phyloP scores from a whole-genome alignment of 2,113 vertebrate genomes.

The Actenoides lindsayi region DNA sequence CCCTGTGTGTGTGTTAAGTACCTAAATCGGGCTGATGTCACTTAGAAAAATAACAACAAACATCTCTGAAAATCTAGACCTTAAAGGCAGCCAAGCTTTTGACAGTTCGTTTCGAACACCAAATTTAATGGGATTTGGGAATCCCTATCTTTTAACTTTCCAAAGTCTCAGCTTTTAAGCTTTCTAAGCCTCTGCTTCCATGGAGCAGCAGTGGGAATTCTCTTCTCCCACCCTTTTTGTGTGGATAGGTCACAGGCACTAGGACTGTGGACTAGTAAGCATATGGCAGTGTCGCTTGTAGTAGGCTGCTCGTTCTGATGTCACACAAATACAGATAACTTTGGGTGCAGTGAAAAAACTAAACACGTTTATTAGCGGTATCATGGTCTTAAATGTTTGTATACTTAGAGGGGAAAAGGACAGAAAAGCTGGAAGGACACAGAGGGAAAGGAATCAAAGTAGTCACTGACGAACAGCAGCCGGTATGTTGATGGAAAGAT shows the following conservation, averaged over 20 bases:
- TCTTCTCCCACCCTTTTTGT: background rate
- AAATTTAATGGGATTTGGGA: background rate
- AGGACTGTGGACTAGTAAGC: background rate
- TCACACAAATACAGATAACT: background rate
- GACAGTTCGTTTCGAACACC: background rate
- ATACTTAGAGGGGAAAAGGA: background rate
- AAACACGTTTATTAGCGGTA: background rate
- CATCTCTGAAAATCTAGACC: background rate
- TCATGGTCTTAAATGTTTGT: background rate
- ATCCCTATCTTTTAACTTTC: background rate
- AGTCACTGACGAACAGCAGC: background rate
- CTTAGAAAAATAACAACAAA: background rate
- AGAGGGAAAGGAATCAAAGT: background rate
- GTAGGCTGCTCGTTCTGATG: background rate
- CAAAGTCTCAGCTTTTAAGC: background rate
- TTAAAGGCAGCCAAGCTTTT: background rate
- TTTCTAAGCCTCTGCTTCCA: background rate
- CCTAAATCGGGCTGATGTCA: background rate
- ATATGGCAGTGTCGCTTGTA: background rate
- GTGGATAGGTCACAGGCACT: background rate
- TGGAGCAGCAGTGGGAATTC: background rate
- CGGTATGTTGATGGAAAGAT: background rate
- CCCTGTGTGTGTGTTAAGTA: background rate
- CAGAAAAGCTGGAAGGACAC: background rate
- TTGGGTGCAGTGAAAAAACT: background rate